Percentiles rank a stretch among this genome's conserved stretches.
Evolutionary conservation across 2,113 vertebrate species (phyloP).

Genomic region (Hemiscyllium ocellatum): DNA sequence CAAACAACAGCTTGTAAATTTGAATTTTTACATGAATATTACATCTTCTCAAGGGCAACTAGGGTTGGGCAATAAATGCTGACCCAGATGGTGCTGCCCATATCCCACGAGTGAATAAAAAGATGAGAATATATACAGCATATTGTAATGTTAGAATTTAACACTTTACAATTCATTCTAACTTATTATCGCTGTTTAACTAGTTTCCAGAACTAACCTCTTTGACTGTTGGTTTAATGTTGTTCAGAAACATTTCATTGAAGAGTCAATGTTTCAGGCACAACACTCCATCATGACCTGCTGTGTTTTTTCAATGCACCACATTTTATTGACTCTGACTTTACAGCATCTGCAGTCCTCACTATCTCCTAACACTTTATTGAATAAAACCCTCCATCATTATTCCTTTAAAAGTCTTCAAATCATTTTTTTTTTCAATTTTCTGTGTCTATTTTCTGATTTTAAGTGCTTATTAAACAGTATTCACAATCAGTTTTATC

Average conservation of each 20-base stretch:
- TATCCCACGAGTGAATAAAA: too few relatives aligned
- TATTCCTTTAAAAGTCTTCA: too few relatives aligned
- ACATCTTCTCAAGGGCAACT: too few relatives aligned
- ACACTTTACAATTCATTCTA: background rate
- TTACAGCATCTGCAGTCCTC: too few relatives aligned
- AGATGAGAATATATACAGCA: background rate
- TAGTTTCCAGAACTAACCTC: background rate
- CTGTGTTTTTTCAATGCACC: too few relatives aligned
- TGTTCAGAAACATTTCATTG: background rate
- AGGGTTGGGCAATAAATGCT: too few relatives aligned
- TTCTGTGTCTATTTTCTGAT: background rate
- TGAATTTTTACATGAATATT: background rate
- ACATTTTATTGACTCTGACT: too few relatives aligned
- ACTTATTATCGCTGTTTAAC: background rate
- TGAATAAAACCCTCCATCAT: too few relatives aligned
- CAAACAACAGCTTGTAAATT: background rate
- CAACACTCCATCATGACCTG: too few relatives aligned
- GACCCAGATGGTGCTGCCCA: too few relatives aligned
- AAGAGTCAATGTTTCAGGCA: background rate
- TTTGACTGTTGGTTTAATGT: background rate
- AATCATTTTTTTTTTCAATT: background rate
- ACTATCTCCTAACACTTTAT: too few relatives aligned
- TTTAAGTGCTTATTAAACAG: background rate
- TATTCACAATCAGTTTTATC: background rate
- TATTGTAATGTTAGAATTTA: background rate